phyloP scores from a whole-genome alignment of 2,888 invertebrate genomes.

The Drosophila hamatofila region DNA sequence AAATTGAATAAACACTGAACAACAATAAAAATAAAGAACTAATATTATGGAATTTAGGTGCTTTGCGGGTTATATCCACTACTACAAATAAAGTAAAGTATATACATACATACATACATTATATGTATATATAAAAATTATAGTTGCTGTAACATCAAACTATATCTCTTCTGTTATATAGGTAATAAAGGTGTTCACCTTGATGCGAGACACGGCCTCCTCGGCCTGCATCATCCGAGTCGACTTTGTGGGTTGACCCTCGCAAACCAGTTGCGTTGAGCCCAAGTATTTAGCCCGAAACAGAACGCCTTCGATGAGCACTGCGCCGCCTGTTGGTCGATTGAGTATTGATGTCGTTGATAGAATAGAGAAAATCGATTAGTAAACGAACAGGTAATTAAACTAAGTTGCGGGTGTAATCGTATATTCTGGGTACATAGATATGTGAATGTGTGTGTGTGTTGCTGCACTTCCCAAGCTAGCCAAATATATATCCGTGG shows the following conservation, averaged over 20 bases:
- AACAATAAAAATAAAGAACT: too few relatives aligned
- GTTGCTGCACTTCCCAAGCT: not conserved
- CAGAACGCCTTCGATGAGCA: slow-evolving; percentile 99
- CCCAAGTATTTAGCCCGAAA: slow-evolving; percentile 99
- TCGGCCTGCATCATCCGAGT: slow-evolving; percentile 99
- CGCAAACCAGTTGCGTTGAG: slow-evolving; percentile 98
- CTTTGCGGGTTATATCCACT: too few relatives aligned
- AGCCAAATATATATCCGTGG: not conserved
- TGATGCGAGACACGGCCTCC: slow-evolving; percentile 99
- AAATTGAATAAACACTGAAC: too few relatives aligned
- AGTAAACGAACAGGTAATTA: slow-evolving; percentile 16
- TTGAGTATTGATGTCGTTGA: slow-evolving; percentile 8
- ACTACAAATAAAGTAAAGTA: too few relatives aligned
- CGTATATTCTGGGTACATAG: not conserved
- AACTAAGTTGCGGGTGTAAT: not conserved
- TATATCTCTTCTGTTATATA: too few relatives aligned
- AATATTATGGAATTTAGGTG: too few relatives aligned
- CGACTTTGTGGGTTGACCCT: slow-evolving; percentile 99
- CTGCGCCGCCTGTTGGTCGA: slow-evolving; percentile 87
- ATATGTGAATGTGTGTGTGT: not conserved
- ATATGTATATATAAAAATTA: too few relatives aligned
- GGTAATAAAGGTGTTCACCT: slow-evolving; percentile 90
- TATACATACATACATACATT: too few relatives aligned
- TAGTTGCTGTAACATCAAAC: too few relatives aligned
- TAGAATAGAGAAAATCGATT: slow-evolving; percentile 41